Conservation (phyloP, 2,888 invertebrate species). For the Exocentrus adspersus region DNA sequence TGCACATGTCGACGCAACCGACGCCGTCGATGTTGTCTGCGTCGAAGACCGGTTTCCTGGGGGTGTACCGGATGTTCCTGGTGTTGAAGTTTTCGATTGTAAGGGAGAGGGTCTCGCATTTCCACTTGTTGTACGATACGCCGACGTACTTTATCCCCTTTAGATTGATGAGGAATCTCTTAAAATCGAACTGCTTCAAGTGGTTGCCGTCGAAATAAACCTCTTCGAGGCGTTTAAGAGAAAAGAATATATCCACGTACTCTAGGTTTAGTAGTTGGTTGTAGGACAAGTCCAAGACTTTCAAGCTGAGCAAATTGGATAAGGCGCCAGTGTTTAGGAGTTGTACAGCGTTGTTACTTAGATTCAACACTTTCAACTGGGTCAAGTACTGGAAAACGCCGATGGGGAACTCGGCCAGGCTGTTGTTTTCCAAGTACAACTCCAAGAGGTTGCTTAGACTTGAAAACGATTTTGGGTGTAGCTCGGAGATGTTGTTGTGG, state of each 20-base stretch:
- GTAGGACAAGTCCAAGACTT: slow-evolving; percentile 37
- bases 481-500: slow-evolving; percentile 31
- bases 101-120: slow-evolving; percentile 40
- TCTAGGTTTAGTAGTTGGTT: slow-evolving; percentile 39
- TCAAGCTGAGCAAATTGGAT: slow-evolving; percentile 41
- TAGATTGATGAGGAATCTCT: slow-evolving; percentile 32
- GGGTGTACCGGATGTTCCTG: slow-evolving; percentile 32
- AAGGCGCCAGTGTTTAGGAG: slow-evolving; percentile 41
- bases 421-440: slow-evolving; percentile 36
- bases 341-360: slow-evolving; percentile 38
- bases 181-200: slow-evolving; percentile 38
- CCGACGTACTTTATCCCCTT: slow-evolving; percentile 34
- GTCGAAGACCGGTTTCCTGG: slow-evolving; percentile 25
- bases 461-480: slow-evolving; percentile 8
- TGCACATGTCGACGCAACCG: slow-evolving; percentile 42
- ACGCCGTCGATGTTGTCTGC: slow-evolving; percentile 42
- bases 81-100: slow-evolving; percentile 39
- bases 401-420: slow-evolving; percentile 28
- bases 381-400: slow-evolving; percentile 40
- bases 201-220: slow-evolving; percentile 43
- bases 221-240: slow-evolving; percentile 32
- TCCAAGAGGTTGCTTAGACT: slow-evolving; percentile 24
- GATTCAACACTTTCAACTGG: slow-evolving; percentile 29
- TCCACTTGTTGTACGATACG: slow-evolving; percentile 44
- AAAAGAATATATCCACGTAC: slow-evolving; percentile 38